Conservation (phyloP, 1,140 invertebrate species). For the Amyelois transitella region DNA sequence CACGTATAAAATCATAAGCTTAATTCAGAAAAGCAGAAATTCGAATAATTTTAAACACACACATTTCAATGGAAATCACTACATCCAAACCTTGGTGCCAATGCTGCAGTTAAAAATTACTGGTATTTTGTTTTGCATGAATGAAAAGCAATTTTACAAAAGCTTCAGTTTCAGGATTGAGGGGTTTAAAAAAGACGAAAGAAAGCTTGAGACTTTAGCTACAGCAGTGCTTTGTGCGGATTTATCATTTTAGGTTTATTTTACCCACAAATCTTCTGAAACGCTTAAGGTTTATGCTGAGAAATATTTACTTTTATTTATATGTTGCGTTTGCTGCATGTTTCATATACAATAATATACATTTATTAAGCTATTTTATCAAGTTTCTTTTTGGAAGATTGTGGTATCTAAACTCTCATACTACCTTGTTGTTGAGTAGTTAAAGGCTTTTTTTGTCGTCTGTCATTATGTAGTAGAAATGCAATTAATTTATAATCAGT, state of each 20-base stretch:
- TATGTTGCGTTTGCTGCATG: neutral
- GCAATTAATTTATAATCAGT: too few relatives aligned
- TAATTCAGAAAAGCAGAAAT: too few relatives aligned
- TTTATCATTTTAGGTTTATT: neutral
- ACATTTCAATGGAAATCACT: too few relatives aligned
- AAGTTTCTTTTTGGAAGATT: too few relatives aligned
- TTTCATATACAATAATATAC: neutral
- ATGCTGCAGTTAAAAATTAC: slow-evolving; percentile 4
- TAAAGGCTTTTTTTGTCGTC: too few relatives aligned
- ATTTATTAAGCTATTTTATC: neutral
- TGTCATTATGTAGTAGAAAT: too few relatives aligned
- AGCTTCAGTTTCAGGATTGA: slow-evolving; percentile 8
- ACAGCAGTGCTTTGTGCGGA: neutral
- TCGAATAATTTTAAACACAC: too few relatives aligned
- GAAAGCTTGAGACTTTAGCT: neutral
- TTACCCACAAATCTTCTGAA: neutral
- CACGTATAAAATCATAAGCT: too few relatives aligned
- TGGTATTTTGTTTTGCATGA: slow-evolving; percentile 7
- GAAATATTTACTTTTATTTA: neutral
- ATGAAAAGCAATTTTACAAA: slow-evolving; percentile 11
- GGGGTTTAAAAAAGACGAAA: neutral
- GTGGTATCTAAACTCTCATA: too few relatives aligned
- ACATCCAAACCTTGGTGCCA: neutral
- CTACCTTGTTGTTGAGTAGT: too few relatives aligned
- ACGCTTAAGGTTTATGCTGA: neutral